phyloP scores from a whole-genome alignment of 1,140 invertebrate genomes.

The Danaus plexippus region DNA sequence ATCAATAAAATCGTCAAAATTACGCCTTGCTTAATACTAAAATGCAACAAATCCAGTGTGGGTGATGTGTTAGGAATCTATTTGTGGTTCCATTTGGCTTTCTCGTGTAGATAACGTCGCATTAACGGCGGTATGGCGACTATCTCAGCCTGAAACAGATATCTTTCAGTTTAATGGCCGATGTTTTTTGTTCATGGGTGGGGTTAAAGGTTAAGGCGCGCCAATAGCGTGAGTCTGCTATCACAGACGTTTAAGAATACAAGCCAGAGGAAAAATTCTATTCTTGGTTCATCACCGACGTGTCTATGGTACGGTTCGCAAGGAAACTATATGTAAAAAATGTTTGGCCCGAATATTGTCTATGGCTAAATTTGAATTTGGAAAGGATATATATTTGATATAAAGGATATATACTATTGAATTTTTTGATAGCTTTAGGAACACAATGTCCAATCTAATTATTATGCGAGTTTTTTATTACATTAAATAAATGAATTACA shows the following conservation, averaged over 20 bases:
- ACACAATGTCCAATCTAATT: too few relatives aligned
- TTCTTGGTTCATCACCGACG: conserved; percentile 44
- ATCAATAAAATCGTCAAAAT: too few relatives aligned
- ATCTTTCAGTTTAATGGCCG: conserved; percentile 59
- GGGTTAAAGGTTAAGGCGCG: conserved; percentile 55
- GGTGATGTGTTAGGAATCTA: too few relatives aligned
- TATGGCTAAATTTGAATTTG: too few relatives aligned
- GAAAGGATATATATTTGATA: too few relatives aligned
- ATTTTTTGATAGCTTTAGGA: too few relatives aligned
- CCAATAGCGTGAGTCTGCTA: conserved; percentile 48
- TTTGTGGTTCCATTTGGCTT: too few relatives aligned
- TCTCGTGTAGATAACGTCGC: conserved; percentile 30
- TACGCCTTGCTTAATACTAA: too few relatives aligned
- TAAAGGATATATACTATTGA: too few relatives aligned
- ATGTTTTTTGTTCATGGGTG: conserved; percentile 65
- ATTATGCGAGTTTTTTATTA: too few relatives aligned
- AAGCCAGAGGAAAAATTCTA: conserved; percentile 54
- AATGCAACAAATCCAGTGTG: too few relatives aligned
- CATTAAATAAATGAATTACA: neutral
- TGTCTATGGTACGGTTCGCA: conserved; percentile 26
- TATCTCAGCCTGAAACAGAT: conserved; percentile 55
- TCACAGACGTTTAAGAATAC: conserved; percentile 33
- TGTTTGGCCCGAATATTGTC: neutral
- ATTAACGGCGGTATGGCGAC: conserved; percentile 33
- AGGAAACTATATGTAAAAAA: conserved; percentile 16